A percentile compares a stretch with the other conserved stretches of the same genome.
Evolutionary conservation across 2,113 vertebrate species (phyloP).

Genomic region (Emydura subglobosa): DNA sequence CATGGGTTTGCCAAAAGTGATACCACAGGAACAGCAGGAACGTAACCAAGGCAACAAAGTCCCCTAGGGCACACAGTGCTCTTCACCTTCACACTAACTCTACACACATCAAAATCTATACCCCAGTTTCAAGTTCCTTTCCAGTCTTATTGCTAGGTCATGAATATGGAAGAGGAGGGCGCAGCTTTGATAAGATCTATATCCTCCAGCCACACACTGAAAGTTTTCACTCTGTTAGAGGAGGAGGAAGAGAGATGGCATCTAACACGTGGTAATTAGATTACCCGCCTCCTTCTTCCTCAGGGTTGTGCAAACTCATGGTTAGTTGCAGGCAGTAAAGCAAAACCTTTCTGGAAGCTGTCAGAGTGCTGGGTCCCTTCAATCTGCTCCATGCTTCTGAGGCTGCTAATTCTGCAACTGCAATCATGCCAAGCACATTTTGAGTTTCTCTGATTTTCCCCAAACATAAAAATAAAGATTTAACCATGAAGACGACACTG

Average conservation of each 20-base stretch:
- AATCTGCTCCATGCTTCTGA: not conserved
- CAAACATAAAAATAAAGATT: not conserved
- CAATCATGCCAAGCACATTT: accelerated
- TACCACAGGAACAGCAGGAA: not conserved
- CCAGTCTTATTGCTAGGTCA: not conserved
- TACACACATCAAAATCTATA: not conserved
- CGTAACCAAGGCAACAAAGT: accelerated
- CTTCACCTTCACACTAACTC: not conserved
- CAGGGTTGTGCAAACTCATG: not conserved
- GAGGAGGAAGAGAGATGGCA: not conserved
- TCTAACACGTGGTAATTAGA: not conserved
- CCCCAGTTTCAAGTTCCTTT: not conserved
- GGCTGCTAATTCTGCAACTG: not conserved
- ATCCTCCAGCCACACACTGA: accelerated
- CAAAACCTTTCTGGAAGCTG: not conserved
- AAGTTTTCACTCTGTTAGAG: not conserved
- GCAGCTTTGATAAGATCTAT: not conserved
- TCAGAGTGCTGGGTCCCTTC: not conserved
- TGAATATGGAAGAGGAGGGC: not conserved
- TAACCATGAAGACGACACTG: not conserved
- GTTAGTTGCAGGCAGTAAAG: not conserved
- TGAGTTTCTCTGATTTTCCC: not conserved
- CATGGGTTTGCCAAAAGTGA: not conserved
- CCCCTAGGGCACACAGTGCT: accelerated
- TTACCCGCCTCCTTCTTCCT: accelerated